phyloP scores from a whole-genome alignment of 1,140 invertebrate genomes.

The Drosophila nigrodunni region DNA sequence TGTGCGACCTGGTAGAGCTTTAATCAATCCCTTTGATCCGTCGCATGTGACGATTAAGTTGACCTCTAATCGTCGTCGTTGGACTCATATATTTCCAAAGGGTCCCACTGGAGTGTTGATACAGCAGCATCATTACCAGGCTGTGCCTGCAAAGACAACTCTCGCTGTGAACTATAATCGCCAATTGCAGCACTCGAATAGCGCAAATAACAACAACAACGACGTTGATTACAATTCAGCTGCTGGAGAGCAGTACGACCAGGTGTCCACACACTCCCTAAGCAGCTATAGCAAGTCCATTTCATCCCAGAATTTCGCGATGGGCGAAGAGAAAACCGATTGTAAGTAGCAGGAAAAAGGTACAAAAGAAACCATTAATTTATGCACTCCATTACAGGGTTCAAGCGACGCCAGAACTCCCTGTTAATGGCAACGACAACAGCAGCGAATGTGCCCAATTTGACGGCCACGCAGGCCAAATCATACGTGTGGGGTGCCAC shows the following conservation, averaged over 20 bases:
- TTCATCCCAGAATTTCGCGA: conserved; percentile 50
- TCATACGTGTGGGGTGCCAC: conserved; percentile 95
- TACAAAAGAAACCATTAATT: too few species aligned
- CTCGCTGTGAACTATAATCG: conserved; percentile 6
- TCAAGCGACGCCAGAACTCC: conserved; percentile 71
- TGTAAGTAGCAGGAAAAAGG: conserved; percentile 38
- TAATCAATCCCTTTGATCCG: conserved; percentile 99
- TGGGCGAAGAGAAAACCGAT: conserved; percentile 66
- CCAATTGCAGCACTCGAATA: conserved; percentile 31
- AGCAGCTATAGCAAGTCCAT: conserved; percentile 57
- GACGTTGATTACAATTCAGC: conserved; percentile 56
- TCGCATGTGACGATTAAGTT: conserved; percentile 98
- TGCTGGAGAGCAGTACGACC: conserved; percentile 61
- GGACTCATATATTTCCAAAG: conserved; percentile 99
- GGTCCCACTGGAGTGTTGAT: conserved; percentile 95
- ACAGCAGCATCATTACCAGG: conserved; percentile 97
- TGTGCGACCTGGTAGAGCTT: conserved; percentile 89
- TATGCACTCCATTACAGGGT: conserved; percentile 42
- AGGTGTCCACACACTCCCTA: conserved; percentile 62
- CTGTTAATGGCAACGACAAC: conserved; percentile 50
- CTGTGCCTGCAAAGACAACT: conserved; percentile 86
- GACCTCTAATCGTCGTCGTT: conserved; percentile 97
- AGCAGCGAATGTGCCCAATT: conserved; percentile 62
- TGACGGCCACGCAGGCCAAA: conserved; percentile 86
- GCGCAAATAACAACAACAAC: conserved; percentile 60